Evolutionary conservation across 2,888 invertebrate genomes (phyloP).

Genomic region (Lycocerus yunnanus): DNA sequence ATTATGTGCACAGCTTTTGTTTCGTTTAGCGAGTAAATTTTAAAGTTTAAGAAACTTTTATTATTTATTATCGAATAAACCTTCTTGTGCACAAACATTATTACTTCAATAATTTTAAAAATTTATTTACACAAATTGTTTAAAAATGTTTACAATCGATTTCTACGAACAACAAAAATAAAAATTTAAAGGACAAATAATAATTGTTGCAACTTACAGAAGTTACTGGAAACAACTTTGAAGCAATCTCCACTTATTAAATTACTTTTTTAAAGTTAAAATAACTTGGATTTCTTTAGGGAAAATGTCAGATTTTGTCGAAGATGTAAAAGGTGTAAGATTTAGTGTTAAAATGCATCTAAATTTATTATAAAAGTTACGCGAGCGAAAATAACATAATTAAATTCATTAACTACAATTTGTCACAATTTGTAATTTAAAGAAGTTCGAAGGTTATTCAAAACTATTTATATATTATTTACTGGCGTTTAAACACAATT

Average conservation of each 20-base stretch:
- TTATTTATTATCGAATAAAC: too few species aligned
- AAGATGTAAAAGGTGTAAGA: not conserved
- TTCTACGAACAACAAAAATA: not conserved
- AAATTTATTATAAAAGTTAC: not conserved
- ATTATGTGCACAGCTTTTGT: not conserved
- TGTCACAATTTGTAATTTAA: not conserved
- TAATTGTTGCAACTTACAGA: not conserved
- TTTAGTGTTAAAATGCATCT: not conserved
- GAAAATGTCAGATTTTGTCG: not conserved
- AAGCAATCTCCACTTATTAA: not conserved
- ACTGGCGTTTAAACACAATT: not conserved
- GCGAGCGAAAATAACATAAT: not conserved
- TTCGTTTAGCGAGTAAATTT: too few species aligned
- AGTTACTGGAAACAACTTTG: not conserved
- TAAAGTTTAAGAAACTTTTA: too few species aligned
- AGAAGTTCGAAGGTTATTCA: not conserved
- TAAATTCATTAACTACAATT: not conserved
- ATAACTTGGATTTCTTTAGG: not conserved
- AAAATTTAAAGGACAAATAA: not conserved
- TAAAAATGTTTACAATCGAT: too few species aligned
- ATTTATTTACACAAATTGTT: not conserved
- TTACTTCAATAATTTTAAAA: not conserved
- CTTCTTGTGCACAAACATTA: too few species aligned
- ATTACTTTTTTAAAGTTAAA: not conserved
- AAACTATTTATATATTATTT: not conserved